Conservation (phyloP, 2,113 vertebrate genomes). For the Nothoprocta pentlandii region DNA sequence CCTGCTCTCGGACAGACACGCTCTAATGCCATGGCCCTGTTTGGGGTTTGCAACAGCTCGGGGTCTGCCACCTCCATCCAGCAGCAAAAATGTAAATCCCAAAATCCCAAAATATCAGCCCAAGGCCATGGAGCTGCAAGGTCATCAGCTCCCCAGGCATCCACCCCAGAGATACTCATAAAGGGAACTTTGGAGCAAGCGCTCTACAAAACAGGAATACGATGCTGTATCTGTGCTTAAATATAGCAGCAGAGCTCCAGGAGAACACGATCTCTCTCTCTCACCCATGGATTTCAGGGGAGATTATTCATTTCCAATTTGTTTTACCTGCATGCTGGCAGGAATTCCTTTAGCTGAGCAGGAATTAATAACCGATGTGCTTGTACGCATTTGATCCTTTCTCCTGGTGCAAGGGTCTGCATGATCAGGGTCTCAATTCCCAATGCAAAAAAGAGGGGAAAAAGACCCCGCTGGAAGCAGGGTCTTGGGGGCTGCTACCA, state of each 20-base stretch:
- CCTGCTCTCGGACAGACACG: slow-evolving; percentile 13
- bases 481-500: neutral
- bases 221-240: slow-evolving; percentile 52
- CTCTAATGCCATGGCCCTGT: neutral
- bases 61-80: neutral
- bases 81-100: neutral
- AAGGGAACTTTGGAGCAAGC: slow-evolving; percentile 17
- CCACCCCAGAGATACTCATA: neutral
- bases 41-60: neutral
- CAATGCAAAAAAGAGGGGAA: neutral
- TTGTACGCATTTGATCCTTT: slow-evolving; percentile 54
- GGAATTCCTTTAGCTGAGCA: slow-evolving; percentile 63
- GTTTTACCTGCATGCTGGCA: slow-evolving; percentile 48
- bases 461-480: neutral
- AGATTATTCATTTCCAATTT: slow-evolving; percentile 65
- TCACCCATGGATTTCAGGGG: neutral
- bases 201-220: slow-evolving; percentile 50
- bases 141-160: neutral
- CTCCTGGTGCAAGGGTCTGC: neutral
- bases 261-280: neutral
- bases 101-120: neutral
- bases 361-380: slow-evolving; percentile 66
- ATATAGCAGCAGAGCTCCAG: slow-evolving; percentile 28
- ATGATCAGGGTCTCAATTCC: neutral
- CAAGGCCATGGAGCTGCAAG: neutral